Evolutionary conservation across 1,140 invertebrate genomes (phyloP).

Genomic region (Matsumurasca onukii): DNA sequence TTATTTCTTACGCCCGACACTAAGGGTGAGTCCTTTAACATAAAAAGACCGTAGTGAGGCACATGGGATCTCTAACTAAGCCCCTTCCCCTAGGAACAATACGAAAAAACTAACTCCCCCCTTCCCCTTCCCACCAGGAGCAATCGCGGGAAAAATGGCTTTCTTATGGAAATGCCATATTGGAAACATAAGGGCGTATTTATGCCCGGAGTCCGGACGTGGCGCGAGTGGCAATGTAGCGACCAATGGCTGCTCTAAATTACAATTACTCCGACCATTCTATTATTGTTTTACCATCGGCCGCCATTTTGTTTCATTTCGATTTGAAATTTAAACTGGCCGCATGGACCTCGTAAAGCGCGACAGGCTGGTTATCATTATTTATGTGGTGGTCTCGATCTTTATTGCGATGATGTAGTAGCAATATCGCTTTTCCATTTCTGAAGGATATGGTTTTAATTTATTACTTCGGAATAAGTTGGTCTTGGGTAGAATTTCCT

Average conservation of each 20-base stretch:
- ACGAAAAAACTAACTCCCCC: conserved; percentile 18
- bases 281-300: conserved; percentile 20
- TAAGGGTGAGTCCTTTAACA: neutral
- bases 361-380: conserved; percentile 1
- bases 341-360: neutral
- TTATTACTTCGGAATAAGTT: too few relatives aligned
- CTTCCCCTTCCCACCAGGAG: neutral
- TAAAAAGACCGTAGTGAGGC: conserved; percentile 5
- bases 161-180: conserved; percentile 24
- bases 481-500: too few relatives aligned
- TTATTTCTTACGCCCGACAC: conserved; percentile 18
- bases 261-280: conserved; percentile 7
- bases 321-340: conserved; percentile 11
- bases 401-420: too few relatives aligned
- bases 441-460: too few relatives aligned
- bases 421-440: too few relatives aligned
- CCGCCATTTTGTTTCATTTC: conserved; percentile 17
- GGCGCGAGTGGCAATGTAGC: conserved; percentile 2
- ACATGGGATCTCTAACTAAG: conserved; percentile 10
- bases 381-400: conserved; percentile 7
- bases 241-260: conserved; percentile 7
- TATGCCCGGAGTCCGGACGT: neutral
- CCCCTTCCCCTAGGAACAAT: conserved; percentile 18
- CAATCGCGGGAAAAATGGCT: conserved; percentile 17
- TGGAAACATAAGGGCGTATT: conserved; percentile 23